These are phyloP conservation scores for Mantis religiosa DNA, from an alignment of 2,888 invertebrate species.

Conservation along the genomic window DNA sequence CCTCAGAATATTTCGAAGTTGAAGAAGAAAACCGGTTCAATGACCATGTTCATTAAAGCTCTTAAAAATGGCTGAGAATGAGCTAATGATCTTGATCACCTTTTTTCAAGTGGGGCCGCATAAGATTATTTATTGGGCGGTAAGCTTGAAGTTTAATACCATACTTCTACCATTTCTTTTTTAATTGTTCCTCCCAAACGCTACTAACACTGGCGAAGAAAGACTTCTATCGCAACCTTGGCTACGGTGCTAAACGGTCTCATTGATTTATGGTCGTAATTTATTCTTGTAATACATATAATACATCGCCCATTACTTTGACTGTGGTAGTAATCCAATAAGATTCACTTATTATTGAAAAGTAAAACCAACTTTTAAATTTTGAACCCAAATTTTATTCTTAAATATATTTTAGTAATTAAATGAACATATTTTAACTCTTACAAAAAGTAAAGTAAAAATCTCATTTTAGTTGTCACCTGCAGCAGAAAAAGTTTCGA, in stretches of 20 bases:
- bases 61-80: neutral
- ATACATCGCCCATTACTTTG: no score
- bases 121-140: neutral
- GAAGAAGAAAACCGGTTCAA: neutral
- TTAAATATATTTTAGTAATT: no score
- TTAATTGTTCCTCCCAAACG: neutral
- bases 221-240: neutral
- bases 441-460: no score
- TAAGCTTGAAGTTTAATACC: neutral
- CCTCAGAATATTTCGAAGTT: neutral
- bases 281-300: no score
- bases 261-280: no score
- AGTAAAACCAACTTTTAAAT: no score
- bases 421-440: no score
- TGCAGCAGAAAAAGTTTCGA: no score
- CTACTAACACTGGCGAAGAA: neutral
- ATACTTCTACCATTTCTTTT: neutral
- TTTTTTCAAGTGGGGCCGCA: neutral
- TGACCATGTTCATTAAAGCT: neutral
- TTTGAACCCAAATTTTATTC: no score
- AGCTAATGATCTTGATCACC: neutral
- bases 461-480: no score
- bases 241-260: neutral
- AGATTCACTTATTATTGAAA: no score
- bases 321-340: no score